These are phyloP conservation scores for Cylindroiulus punctatus DNA, from an alignment of 2,888 invertebrate species.

Conservation along the genomic window DNA sequence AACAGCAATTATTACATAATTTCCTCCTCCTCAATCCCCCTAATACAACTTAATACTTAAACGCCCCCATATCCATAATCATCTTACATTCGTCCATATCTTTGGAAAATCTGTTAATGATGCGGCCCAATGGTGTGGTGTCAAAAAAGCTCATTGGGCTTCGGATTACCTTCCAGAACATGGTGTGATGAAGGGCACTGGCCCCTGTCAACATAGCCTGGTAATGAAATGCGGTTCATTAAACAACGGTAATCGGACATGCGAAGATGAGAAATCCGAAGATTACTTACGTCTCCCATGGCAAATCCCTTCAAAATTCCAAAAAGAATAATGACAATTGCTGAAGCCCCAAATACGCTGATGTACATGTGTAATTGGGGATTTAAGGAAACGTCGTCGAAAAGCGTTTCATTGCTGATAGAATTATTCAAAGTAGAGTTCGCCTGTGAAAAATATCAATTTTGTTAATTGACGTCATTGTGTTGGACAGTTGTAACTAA, in stretches of 20 bases:
- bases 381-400: constrained; percentile 32
- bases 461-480: not conserved
- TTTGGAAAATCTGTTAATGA: constrained; percentile 67
- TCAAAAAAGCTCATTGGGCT: constrained; percentile 66
- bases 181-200: constrained; percentile 48
- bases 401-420: not conserved
- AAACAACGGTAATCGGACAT: not conserved
- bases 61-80: too few species aligned
- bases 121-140: constrained; percentile 66
- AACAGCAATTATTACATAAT: too few species aligned
- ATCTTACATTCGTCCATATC: constrained; percentile 68
- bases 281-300: constrained; percentile 40
- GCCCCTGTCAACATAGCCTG: constrained; percentile 49
- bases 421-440: not conserved
- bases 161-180: constrained; percentile 52
- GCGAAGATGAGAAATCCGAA: not conserved
- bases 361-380: constrained; percentile 50
- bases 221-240: not conserved
- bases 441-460: not conserved
- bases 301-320: constrained; percentile 52
- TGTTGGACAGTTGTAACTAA: too few species aligned
- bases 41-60: too few species aligned
- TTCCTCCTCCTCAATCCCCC: too few species aligned
- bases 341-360: constrained; percentile 44
- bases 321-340: not conserved